These are phyloP conservation scores for Sacculina carcini DNA, from an alignment of 2,888 invertebrate species.

Conservation along the genomic window DNA sequence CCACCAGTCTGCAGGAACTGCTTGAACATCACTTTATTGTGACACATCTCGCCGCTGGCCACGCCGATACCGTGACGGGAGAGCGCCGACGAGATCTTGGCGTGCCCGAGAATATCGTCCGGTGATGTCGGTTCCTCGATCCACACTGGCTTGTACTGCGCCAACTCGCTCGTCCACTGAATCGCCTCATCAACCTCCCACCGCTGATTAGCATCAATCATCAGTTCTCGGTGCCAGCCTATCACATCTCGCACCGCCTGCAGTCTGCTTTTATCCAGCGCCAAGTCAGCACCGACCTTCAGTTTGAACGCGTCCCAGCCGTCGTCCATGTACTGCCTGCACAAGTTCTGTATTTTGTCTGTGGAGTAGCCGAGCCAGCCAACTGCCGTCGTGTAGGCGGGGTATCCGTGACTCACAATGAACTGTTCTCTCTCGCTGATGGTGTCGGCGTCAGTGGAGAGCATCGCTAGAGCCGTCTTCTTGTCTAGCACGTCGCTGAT, in stretches of 20 bases:
- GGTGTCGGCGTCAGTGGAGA: slow-evolving; percentile 30
- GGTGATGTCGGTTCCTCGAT: slow-evolving; percentile 83
- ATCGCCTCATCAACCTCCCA: slow-evolving; percentile 68
- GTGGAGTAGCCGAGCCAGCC: slow-evolving; percentile 72
- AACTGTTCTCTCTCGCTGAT: slow-evolving; percentile 32
- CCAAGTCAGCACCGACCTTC: slow-evolving; percentile 57
- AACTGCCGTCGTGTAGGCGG: slow-evolving; percentile 63
- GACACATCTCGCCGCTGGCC: slow-evolving; percentile 76
- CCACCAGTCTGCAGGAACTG: slow-evolving; percentile 56
- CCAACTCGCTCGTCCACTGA: slow-evolving; percentile 52
- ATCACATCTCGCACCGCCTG: slow-evolving; percentile 43
- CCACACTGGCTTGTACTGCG: slow-evolving; percentile 49
- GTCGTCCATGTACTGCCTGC: slow-evolving; percentile 38
- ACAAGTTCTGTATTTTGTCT: slow-evolving; percentile 38
- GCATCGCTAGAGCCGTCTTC: slow-evolving; percentile 45
- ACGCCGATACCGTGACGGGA: slow-evolving; percentile 50
- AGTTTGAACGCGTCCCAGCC: slow-evolving; percentile 65
- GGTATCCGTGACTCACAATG: slow-evolving; percentile 41
- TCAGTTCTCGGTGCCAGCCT: slow-evolving; percentile 44
- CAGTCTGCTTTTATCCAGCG: slow-evolving; percentile 47
- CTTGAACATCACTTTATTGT: slow-evolving; percentile 73
- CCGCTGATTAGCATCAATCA: slow-evolving; percentile 68
- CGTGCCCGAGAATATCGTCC: slow-evolving; percentile 69
- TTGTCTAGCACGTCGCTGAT: slow-evolving; percentile 47
- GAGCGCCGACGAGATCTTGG: slow-evolving; percentile 23